Evolutionary conservation across 2,797 vertebrate species (phyloP), one percentile per base, ranked within the genome.

Genomic region (Malurus splendens): DNA sequence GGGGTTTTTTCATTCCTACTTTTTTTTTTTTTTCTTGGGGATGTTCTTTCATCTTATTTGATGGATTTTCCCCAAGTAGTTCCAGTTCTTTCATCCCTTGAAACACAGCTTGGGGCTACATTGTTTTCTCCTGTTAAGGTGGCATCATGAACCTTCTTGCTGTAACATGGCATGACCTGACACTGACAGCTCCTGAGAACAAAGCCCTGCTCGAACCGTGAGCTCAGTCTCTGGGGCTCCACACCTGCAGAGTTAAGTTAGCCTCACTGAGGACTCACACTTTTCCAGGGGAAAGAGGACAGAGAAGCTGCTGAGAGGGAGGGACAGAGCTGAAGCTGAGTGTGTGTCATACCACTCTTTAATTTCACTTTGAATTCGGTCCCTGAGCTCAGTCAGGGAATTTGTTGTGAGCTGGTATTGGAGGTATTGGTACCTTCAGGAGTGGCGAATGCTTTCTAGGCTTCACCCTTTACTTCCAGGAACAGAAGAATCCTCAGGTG

Each of bases 31-130:
- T 36, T 5, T 27, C 33, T 66, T 67, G 16, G 50, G 61, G 47
- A 57, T 85, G 39, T 78, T 86, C 82, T 95, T 92, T 94, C 70
- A 93, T 95, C 82, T 90, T 70, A 52, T 83, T 78, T 87, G 80
- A 89, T 86, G 56, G 66, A 89, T 86, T 73, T 92, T 82, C 62
- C 60, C 36, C 86, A 75, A 65, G 87, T 50, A 83, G 80, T 89
- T 94, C 75, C 71, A 66, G 42, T 68, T 70, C 66, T 90, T 94
- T 94, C 56, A 92, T 83, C 81, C 75, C 87, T 76, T 52, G 70
- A 86, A 95, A 90, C 38, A 56, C 62, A 89, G 85, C 91, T 93
- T 48, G 92, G 62, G 91, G 93, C 73, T 94, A 86, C 66, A 82
- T 90, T 89, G 61, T 92, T 94, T 90, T 87, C 76, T 82, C 24